Evolutionary conservation across 2,113 vertebrate genomes (phyloP), one percentile per base, ranked within the genome.

Genomic region (Tetrao urogallus): DNA sequence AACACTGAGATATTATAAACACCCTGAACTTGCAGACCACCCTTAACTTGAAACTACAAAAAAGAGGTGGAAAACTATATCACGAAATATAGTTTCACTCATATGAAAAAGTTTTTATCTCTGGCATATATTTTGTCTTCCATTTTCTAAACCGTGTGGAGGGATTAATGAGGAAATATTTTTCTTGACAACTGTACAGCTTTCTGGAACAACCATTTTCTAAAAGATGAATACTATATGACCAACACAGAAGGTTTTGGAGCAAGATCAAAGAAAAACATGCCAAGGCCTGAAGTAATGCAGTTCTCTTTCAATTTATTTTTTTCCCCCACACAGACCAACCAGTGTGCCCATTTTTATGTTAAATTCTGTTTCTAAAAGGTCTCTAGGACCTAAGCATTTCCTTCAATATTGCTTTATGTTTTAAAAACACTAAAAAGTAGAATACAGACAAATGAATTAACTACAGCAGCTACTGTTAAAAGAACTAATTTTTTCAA

Each of bases 241-340:
- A 34, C 93, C 42, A 58, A 82, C 63, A 78, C 56, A 80, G 76
- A 57, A 50, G 93, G 56, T 43, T 90, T 47, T 94, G 95, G 94
- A 97, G 48, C 61, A 69, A 96, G 87, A 96, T 91, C 92, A 97
- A 88, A 97, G 86, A 8, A 93, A 94, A 97, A 72, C 86, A 92
- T 47, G 61, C 34, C 47, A 96, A 93, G 78, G 32, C 47, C 32
- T 82, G 82, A 82, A 93, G 96, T 94, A 93, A 96, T 85, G 78
- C 84, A 95, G 97, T 81, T 81, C 45, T 80, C 65, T 94, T 92
- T 77, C 67, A 80, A 57, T 91, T 95, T 96, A 88, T 92, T 88
- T 92, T 57, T 47, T 92, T 90, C 94, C 94, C 92, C 82, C 13
- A 78, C 79, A 91, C 2, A 91, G 43, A 96, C 75, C 63, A 95